These are phyloP conservation scores for Diuraphis noxia DNA, from an alignment of 1,140 invertebrate genomes.

Conservation along the genomic window DNA sequence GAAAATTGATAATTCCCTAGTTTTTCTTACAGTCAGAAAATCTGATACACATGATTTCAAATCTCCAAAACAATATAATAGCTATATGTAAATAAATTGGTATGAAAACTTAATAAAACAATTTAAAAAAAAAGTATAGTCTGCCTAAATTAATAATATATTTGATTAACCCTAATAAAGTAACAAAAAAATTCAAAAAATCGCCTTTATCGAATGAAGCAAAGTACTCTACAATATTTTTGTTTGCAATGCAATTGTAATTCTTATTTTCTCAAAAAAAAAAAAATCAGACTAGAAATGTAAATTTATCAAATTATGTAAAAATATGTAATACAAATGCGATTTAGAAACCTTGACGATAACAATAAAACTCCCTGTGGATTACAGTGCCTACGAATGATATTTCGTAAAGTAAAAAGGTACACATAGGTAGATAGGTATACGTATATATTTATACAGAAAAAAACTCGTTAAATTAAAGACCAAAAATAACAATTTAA, in stretches of 20 bases:
- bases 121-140: not conserved
- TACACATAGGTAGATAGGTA: not conserved
- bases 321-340: slow-evolving; percentile 41
- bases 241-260: not conserved
- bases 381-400: not conserved
- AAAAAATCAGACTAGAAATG: not conserved
- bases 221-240: not conserved
- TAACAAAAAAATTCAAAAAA: not conserved
- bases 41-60: no score
- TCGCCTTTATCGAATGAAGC: not conserved
- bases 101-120: no score
- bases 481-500: not conserved
- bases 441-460: not conserved
- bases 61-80: no score
- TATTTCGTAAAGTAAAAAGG: not conserved
- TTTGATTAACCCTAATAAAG: not conserved
- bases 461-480: slow-evolving; percentile 20
- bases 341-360: not conserved
- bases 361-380: slow-evolving; percentile 15
- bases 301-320: slow-evolving; percentile 42
- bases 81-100: no score
- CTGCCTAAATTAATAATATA: not conserved
- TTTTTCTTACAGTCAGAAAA: no score
- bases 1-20: no score
- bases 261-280: not conserved